These are phyloP conservation scores for Drosophila birchii DNA, from an alignment of 2,888 invertebrate species.

Conservation along the genomic window DNA sequence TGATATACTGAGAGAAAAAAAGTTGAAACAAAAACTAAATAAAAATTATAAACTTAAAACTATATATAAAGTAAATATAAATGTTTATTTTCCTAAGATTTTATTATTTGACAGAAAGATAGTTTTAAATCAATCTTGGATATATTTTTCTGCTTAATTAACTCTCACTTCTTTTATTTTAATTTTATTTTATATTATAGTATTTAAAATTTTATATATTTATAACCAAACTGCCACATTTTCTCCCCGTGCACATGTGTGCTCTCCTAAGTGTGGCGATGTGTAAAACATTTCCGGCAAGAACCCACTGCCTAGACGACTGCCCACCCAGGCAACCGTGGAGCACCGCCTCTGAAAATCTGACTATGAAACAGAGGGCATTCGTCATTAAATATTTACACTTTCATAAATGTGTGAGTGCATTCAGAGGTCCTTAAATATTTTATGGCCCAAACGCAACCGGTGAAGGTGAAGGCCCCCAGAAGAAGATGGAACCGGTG, in stretches of 20 bases:
- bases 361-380: conserved; percentile 47
- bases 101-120: not conserved
- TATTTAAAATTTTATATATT: not conserved
- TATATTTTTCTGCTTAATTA: not conserved
- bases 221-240: not conserved
- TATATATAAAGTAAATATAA: no score
- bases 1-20: not conserved
- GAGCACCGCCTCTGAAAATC: conserved; percentile 36
- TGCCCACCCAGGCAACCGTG: conserved; percentile 11
- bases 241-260: conserved; percentile 5
- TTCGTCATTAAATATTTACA: conserved; percentile 78
- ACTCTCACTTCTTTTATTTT: not conserved
- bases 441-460: conserved; percentile 62
- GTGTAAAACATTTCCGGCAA: conserved; percentile 42
- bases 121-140: not conserved
- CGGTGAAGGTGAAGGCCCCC: conserved; percentile 56
- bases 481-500: conserved; percentile 3
- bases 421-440: conserved; percentile 73
- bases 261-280: conserved; percentile 5
- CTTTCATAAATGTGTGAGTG: conserved; percentile 80
- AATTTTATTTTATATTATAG: not conserved
- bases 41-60: no score
- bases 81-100: not conserved
- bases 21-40: no score
- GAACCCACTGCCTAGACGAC: conserved; percentile 22